Conservation (phyloP, 1,140 invertebrate genomes). For the Dicyema japonicum region DNA sequence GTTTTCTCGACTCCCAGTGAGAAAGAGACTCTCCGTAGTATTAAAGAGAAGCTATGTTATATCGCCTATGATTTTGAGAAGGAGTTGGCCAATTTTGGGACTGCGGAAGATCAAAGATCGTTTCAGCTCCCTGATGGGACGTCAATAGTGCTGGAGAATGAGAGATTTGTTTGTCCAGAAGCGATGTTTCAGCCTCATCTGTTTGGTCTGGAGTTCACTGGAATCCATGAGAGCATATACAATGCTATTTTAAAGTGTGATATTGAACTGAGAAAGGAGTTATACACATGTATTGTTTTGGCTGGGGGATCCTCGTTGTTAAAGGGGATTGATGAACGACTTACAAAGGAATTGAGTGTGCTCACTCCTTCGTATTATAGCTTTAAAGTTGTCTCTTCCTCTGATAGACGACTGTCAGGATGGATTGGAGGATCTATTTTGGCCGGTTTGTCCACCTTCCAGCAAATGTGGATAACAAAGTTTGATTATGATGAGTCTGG, state of each 20-base stretch:
- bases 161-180: constrained; percentile 80
- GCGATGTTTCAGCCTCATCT: constrained; percentile 75
- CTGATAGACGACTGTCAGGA: constrained; percentile 46
- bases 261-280: constrained; percentile 52
- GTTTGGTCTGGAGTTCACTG: constrained; percentile 27
- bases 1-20: too few relatives aligned
- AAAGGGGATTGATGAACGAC: constrained; percentile 45
- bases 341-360: constrained; percentile 40
- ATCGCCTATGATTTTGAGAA: constrained; percentile 3
- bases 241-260: constrained; percentile 38
- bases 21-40: too few relatives aligned
- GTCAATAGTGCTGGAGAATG: constrained; percentile 78
- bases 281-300: constrained; percentile 62
- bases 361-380: constrained; percentile 38
- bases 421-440: constrained; percentile 7
- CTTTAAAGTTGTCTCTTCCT: constrained; percentile 48
- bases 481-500: constrained; percentile 63
- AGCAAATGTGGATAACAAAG: constrained; percentile 41
- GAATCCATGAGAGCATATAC: constrained; percentile 34
- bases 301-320: constrained; percentile 88
- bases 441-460: constrained; percentile 19
- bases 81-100: background rate
- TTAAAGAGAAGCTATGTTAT: constrained; percentile 3
- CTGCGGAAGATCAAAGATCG: constrained; percentile 29
- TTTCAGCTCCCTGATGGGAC: constrained; percentile 74